Evolutionary conservation across 30 jellyfish, hydroid and myxozoan species (phyloP), one percentile per base, ranked within the genome.

Genomic region (Turritopsis rubra): DNA sequence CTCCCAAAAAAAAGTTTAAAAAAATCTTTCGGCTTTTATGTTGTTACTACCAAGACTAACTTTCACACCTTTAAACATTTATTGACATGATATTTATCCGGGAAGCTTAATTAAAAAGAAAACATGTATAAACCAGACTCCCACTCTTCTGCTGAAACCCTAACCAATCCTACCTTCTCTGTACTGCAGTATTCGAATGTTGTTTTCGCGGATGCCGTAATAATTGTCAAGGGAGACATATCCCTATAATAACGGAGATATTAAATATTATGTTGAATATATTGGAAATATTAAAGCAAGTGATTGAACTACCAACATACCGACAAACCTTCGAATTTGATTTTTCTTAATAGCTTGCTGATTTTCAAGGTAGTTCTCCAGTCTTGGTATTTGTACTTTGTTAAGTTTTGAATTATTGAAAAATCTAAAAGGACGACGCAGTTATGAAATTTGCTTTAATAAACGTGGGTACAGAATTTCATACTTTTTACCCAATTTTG

Each of bases 251-350:
- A 68, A 19, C 9, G 9, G 30, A 27, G 30, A 68, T 27, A n/a
- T n/a, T n/a, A n/a, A n/a, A n/a, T n/a, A n/a, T n/a, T n/a, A n/a
- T n/a, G n/a, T n/a, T n/a, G n/a, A n/a, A n/a, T n/a, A n/a, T n/a
- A n/a, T n/a, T n/a, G n/a, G n/a, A n/a, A n/a, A n/a, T n/a, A n/a
- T n/a, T n/a, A n/a, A n/a, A n/a, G n/a, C n/a, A n/a, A n/a, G n/a
- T n/a, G n/a, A n/a, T n/a, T n/a, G n/a, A n/a, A n/a, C n/a, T n/a
- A n/a, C n/a, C n/a, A n/a, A n/a, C n/a, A n/a, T 82, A 89, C 96
- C 85, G 96, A 84, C 9, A 89, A 72, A 9, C 88, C 94, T 75
- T 89, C 94, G 71, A 89, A 89, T 22, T 84, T 65, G 24, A 82
- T 16, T 7, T 75, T 81, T 24, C 60, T 19, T 20, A 80, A 18